Evolutionary conservation across 2,888 invertebrate species (phyloP), one percentile per base, ranked within the genome.

Genomic region (Crossocerus cetratus): DNA sequence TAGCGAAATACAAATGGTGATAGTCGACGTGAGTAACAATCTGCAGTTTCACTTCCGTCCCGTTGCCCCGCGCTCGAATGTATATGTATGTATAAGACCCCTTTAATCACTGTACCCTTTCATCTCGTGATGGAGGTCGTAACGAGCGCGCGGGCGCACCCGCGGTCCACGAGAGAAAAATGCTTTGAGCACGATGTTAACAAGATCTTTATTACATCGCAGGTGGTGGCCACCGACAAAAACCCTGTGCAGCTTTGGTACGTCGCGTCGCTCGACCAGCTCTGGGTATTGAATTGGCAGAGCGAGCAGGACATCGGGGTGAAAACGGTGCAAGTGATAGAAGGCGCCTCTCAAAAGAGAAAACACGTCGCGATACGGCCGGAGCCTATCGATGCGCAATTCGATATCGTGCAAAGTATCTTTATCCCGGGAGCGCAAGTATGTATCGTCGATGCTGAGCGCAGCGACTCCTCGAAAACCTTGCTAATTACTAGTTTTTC

Each of bases 281-380:
- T 95, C 1, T 95, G 95, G 95, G 92, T 95, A 18, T 88, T 95
- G 65, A 94, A 94, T 87, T 95, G 94, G 94, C 91, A 94, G 57
- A 91, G 91, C 59, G 89, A 91, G 55, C 91, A 91, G 77, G 92
- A 93, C 80, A 91, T 92, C 57, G 93, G 94, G 2, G 91, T 93
- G 67, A 94, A 94, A 88, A 94, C 94, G 2, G 92, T 94, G 60
- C 93, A 94, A 86, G 93, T 95, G n/a, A 94, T 95, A 78, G 90
- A 95, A 57, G 94, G 94, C 86, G 95, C 95, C 32, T 93, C 93
- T 18, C 93, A 94, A 86, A 94, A 94, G 87, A 91, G 93, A 67
- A 94, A 94, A 85, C 95, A 95, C 87, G 94, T 94, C 86, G 94
- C 94, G 0, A 94, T 94, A 1, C 94, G 94, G 87, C 94, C 94